Evolutionary conservation across 35 echinoderm and acorn worm species (phyloP).

Genomic region (Ptychodera flava): DNA sequence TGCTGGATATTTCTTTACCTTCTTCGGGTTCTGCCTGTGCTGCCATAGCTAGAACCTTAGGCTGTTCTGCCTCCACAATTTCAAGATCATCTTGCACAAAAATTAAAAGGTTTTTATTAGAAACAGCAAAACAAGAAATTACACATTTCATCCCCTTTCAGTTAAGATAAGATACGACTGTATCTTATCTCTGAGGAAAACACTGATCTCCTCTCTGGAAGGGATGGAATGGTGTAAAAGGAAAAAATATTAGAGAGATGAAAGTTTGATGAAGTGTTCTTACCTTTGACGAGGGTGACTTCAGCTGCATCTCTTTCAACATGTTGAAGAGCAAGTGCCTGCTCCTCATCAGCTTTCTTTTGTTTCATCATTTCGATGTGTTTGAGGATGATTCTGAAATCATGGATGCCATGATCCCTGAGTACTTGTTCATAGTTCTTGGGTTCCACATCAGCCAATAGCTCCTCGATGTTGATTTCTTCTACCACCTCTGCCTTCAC

Average conservation of each 20-base stretch:
- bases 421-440: conserved; percentile 87
- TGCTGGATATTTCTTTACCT: neutral
- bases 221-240: too few relatives aligned
- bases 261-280: too few relatives aligned
- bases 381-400: conserved; percentile 90
- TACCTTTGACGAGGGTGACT: neutral
- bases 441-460: conserved; percentile 53
- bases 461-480: conserved; percentile 41
- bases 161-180: too few relatives aligned
- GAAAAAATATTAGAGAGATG: too few relatives aligned
- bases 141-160: too few relatives aligned
- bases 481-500: neutral
- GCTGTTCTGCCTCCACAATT: neutral
- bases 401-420: conserved; percentile 79
- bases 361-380: conserved; percentile 34
- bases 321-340: neutral
- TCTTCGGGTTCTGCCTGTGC: neutral
- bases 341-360: neutral
- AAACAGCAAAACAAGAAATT: neutral
- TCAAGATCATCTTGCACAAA: too few relatives aligned
- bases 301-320: neutral
- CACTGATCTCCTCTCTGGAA: too few relatives aligned
- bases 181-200: too few relatives aligned
- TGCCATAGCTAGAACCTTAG: neutral
- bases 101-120: neutral